Evolutionary conservation across 2,888 invertebrate species (phyloP).

Genomic region (Andrena marginata): DNA sequence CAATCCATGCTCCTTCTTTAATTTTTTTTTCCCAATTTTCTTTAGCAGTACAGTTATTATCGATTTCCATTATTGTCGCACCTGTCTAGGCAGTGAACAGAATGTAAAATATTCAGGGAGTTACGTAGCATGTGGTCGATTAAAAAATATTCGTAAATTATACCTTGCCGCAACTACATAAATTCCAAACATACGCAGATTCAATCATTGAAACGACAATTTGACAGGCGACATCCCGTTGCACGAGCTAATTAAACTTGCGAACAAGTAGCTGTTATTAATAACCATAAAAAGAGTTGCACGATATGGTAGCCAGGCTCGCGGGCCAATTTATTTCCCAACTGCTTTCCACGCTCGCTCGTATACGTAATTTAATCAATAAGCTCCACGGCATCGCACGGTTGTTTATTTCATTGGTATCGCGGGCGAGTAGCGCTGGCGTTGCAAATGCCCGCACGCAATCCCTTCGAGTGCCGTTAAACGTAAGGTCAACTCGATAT

Average conservation of each 20-base stretch:
- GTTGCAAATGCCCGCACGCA: slow-evolving; percentile 31
- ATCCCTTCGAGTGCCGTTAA: slow-evolving; percentile 43
- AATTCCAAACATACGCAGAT: not conserved
- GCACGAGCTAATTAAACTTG: not conserved
- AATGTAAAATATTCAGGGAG: too few relatives aligned
- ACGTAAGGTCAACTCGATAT: slow-evolving; percentile 39
- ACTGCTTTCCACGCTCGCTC: slow-evolving; percentile 14
- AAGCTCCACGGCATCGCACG: slow-evolving; percentile 29
- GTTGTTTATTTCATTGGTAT: slow-evolving; percentile 46
- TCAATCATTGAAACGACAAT: not conserved
- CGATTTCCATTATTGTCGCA: too few relatives aligned
- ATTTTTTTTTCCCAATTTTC: too few relatives aligned
- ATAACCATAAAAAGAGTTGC: slow-evolving; percentile 11
- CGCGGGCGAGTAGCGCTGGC: slow-evolving; percentile 18
- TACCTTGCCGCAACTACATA: not conserved
- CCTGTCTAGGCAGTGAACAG: too few relatives aligned
- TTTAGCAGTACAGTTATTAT: too few relatives aligned
- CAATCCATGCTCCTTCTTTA: too few relatives aligned
- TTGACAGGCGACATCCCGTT: not conserved
- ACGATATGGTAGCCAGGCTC: not conserved
- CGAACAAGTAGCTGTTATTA: slow-evolving; percentile 16
- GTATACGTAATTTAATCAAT: slow-evolving; percentile 54
- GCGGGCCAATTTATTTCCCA: slow-evolving; percentile 19
- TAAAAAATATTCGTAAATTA: not conserved
- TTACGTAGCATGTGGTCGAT: not conserved